Evolutionary conservation across 2,797 vertebrate genomes (phyloP).

Genomic region (Gymnocypris eckloni): DNA sequence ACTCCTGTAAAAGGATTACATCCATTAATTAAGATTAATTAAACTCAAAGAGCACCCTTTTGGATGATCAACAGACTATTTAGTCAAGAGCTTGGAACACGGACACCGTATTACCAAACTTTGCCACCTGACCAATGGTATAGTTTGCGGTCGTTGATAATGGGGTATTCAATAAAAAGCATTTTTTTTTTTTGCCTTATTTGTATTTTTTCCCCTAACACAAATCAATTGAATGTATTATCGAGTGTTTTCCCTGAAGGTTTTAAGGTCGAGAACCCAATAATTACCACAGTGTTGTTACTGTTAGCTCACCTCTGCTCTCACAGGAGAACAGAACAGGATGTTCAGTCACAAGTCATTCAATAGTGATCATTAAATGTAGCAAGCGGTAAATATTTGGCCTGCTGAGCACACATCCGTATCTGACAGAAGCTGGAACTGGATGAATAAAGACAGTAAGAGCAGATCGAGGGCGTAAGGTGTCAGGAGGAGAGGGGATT

Average conservation of each 20-base stretch:
- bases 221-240: constrained; percentile 26
- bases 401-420: constrained; percentile 39
- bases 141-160: neutral
- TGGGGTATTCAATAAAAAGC: neutral
- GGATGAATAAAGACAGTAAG: constrained; percentile 15
- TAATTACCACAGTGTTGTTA: constrained; percentile 31
- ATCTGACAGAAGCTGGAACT: neutral
- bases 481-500: neutral
- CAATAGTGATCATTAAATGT: constrained; percentile 34
- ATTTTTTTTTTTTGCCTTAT: neutral
- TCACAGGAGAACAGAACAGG: constrained; percentile 27
- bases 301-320: constrained; percentile 31
- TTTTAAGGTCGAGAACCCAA: constrained; percentile 24
- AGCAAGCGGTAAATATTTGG: constrained; percentile 29
- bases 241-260: constrained; percentile 20
- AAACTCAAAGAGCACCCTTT: constrained; percentile 69
- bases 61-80: constrained; percentile 64
- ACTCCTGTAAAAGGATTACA: constrained; percentile 75
- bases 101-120: constrained; percentile 24
- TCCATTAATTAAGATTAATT: constrained; percentile 78
- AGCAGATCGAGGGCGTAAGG: constrained; percentile 11
- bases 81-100: constrained; percentile 32
- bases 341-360: constrained; percentile 39
- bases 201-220: neutral
- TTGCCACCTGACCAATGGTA: neutral